Percentiles rank a stretch among this genome's conserved stretches.
phyloP scores from a whole-genome alignment of 2,797 vertebrate species.

The Tokudaia muenninki region DNA sequence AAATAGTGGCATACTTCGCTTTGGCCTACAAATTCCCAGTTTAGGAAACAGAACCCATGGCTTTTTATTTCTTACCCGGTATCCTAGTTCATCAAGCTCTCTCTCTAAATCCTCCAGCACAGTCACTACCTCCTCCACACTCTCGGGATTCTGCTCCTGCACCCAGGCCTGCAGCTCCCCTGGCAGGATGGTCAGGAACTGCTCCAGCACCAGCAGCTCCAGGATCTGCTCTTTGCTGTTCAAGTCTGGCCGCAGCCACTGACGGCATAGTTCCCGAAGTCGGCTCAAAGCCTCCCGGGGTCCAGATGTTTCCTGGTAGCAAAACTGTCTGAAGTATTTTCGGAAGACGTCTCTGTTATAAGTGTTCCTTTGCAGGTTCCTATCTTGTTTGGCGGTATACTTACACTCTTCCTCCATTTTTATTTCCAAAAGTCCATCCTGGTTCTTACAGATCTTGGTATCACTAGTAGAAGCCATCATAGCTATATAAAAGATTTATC shows the following conservation, averaged over 20 bases:
- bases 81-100: slow-evolving; percentile 32
- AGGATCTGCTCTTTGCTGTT: slow-evolving; percentile 68
- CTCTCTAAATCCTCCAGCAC: slow-evolving; percentile 53
- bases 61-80: slow-evolving; percentile 51
- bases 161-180: slow-evolving; percentile 63
- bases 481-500: not conserved
- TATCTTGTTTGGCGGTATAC: not conserved
- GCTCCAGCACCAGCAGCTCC: slow-evolving; percentile 54
- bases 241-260: slow-evolving; percentile 42
- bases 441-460: not conserved
- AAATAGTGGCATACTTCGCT: not conserved
- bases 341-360: not conserved
- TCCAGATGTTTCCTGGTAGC: slow-evolving; percentile 31
- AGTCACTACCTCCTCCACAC: slow-evolving; percentile 32
- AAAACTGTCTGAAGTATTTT: slow-evolving; percentile 35
- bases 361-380: slow-evolving; percentile 11
- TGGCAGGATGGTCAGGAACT: slow-evolving; percentile 55
- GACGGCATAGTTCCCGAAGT: slow-evolving; percentile 53
- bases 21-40: not conserved
- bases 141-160: slow-evolving; percentile 19
- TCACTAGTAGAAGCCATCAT: slow-evolving; percentile 23
- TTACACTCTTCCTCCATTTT: slow-evolving; percentile 22
- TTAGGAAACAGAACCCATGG: not conserved
- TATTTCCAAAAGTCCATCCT: slow-evolving; percentile 42
- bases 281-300: not conserved